Base-by-base conservation (phyloP, 1,140 invertebrate genomes). In the Drosophila insularis region DNA sequence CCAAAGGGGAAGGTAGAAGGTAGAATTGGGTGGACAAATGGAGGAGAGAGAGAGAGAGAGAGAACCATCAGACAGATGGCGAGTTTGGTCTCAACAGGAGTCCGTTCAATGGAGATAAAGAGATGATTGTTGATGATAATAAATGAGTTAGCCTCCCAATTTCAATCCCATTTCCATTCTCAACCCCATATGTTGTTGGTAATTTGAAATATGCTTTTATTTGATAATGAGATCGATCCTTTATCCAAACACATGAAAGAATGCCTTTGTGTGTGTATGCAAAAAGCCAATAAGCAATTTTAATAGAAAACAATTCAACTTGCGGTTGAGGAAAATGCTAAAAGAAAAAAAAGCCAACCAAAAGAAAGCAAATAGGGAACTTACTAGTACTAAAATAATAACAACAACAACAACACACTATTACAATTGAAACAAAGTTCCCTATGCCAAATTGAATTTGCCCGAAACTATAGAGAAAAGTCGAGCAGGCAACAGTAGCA, bases 361-460 rank as follows among this genome's bases (percentile, higher is more conserved):
- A 61, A 39, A 10, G 8, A 19, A 50, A 50, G 8, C 17, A 50
- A 50, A 50, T 11, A 50, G 78, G 79, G 75, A 81, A 27, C 27
- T 65, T 71, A 76, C 74, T 74, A 35, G 32, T 10, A 35, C 32
- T 35, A 35, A 11, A 35, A 35, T 3, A 14, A 35, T 14, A 19
- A 58, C 55, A 31, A 19, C 11, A 37, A 37, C 35, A 37, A 37
- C 35, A 37, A 13, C 75, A 13, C 75, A 63, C 68, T 69, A 71
- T 67, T 82, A 84, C 82, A 86, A 79, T 87, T 82, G 82, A 79
- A 82, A 70, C 68, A 86, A 68, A 35, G 55, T 58, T 58, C 55
- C 55, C 55, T 79, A 79, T 86, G 79, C 82, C 79, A 87, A 87
- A 87, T 87, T 87, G 71, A 87, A 87, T 87, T 87, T 87, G 68